Percentiles rank a stretch among this genome's conserved stretches.
These are phyloP conservation scores for Drosophila funebris DNA, from an alignment of 1,140 invertebrate species.

Conservation along the genomic window DNA sequence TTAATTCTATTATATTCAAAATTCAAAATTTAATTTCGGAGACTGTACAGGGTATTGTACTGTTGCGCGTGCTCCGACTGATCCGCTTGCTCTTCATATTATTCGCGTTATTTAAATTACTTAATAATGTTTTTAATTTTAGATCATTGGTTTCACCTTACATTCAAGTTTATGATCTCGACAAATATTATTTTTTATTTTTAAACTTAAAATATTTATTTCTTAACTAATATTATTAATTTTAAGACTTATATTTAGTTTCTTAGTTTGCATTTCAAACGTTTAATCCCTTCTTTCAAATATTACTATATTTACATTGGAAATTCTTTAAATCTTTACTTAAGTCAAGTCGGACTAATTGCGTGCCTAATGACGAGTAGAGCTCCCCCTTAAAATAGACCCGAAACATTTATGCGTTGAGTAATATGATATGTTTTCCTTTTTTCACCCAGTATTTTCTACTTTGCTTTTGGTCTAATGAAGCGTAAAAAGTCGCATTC, in stretches of 20 bases:
- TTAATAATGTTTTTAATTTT: too few relatives aligned
- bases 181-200: too few relatives aligned
- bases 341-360: constrained; percentile 57
- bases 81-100: too few relatives aligned
- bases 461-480: constrained; percentile 58
- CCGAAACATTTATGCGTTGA: constrained; percentile 13
- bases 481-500: constrained; percentile 66
- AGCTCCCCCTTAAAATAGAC: constrained; percentile 7
- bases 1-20: too few relatives aligned
- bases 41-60: too few relatives aligned
- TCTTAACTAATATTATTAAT: neutral
- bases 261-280: neutral
- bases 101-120: too few relatives aligned
- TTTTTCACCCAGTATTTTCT: neutral
- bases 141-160: too few relatives aligned
- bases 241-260: neutral
- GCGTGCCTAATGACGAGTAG: constrained; percentile 28
- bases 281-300: neutral
- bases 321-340: neutral
- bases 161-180: too few relatives aligned
- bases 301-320: neutral
- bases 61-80: too few relatives aligned
- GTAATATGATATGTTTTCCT: constrained; percentile 63
- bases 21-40: too few relatives aligned
- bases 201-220: too few relatives aligned